Evolutionary conservation across 2,797 vertebrate genomes (phyloP).

Genomic region (Eulemur rubriventer): DNA sequence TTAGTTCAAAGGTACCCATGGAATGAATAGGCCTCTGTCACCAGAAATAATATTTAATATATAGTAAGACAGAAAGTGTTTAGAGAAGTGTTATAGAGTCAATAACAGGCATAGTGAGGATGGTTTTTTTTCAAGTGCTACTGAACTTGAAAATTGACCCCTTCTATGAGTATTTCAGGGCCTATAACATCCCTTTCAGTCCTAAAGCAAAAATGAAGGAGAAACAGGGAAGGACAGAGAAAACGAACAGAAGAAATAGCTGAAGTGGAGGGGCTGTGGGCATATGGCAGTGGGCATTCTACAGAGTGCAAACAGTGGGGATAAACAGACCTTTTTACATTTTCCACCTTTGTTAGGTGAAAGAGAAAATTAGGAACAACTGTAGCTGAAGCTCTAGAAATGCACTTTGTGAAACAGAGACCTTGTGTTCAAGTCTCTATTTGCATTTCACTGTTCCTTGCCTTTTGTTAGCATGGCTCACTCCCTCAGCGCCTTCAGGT

Average conservation of each 20-base stretch:
- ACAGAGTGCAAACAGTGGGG: too few relatives aligned
- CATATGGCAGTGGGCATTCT: neutral
- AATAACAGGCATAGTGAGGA: neutral
- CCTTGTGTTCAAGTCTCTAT: neutral
- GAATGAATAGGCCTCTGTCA: neutral
- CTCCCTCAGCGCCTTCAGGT: neutral
- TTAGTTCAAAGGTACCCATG: neutral
- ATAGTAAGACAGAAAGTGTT: neutral
- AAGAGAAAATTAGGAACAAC: neutral
- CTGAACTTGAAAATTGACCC: neutral
- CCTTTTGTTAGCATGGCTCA: neutral
- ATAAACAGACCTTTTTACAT: neutral
- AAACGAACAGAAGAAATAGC: fast-evolving
- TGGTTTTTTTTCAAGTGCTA: neutral
- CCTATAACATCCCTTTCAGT: neutral
- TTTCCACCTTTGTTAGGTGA: neutral
- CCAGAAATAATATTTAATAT: neutral
- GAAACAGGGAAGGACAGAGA: neutral
- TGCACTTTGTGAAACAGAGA: neutral
- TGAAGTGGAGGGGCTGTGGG: fast-evolving
- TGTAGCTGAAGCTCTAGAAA: neutral
- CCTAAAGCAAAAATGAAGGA: neutral
- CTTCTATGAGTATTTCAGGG: neutral
- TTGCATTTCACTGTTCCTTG: neutral
- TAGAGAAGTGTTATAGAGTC: neutral